Base-by-base conservation (phyloP, 2,888 invertebrate species). In the Chromoteleia sp. region DNA sequence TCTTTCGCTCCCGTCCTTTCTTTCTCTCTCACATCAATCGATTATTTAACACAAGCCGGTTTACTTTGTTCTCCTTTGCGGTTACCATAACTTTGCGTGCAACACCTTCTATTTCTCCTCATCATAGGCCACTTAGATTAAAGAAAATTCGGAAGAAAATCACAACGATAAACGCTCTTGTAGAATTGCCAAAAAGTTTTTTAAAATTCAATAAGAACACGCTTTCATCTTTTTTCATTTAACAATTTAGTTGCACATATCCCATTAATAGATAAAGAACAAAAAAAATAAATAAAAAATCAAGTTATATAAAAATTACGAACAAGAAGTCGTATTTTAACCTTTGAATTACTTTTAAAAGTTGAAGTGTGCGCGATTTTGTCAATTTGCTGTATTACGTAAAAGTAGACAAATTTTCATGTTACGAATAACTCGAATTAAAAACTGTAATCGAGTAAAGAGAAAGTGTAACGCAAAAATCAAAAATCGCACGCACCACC, bases 211-310 rank as follows among this genome's bases (percentile, higher is more conserved):
- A 48, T 4, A 4, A 39, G 6, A 48, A 48, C 25, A 15, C n/a
- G n/a, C 30, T 30, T 29, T 15, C 15, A 5, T 33, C 10, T 25
- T 52, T 67, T 33, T 56, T 33, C 8, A 21, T 19, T 56, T 54
- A 74, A 74, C 65, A 63, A 63, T 74, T 54, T 58, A 30, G 71
- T 76, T 76, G 76, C 76, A 76, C 76, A 48, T 76, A 17, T 65
- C 76, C 76, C 76, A 76, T 52, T 25, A 45, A 45, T 29, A 41
- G 17, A 45, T 10, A n/a, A n/a, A n/a, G n/a, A n/a, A n/a, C n/a
- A n/a, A n/a, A n/a, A n/a, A n/a, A n/a, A n/a, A n/a, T n/a, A n/a
- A n/a, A n/a, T n/a, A 45, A 52, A 17, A 54, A 52, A 19, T 65
- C 1, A 29, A 45, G 8, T 33, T 33, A 33, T 33, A 25, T 29